Evolutionary conservation across 1,140 invertebrate genomes (phyloP), one percentile per base, ranked within the genome.

Genomic region (Anastrepha ludens): DNA sequence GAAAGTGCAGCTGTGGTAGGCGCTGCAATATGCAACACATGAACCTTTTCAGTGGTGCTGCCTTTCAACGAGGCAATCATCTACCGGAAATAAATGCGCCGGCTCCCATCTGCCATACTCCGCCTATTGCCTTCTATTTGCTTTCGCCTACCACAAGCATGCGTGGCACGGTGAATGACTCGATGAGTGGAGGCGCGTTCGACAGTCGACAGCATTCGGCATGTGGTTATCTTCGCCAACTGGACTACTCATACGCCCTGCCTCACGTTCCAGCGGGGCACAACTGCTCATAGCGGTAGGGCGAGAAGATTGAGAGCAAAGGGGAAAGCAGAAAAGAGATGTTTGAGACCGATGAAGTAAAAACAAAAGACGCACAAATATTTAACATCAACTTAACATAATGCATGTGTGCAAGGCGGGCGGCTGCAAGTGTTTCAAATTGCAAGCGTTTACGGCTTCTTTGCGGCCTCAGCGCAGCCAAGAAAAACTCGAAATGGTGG

Each of bases 331-430:
- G 67, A 9, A 9, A 20, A 81, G 47, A 55, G 74, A 29, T 29
- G 29, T 29, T 29, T 29, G 0, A 29, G 29, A 29, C n/a, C 74
- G 50, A 81, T 81, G 74, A 81, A 81, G 74, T 41, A 50, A 41
- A 62, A 13, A 47, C 13, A 81, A 81, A 67, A 81, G 15, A 81
- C 74, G n/a, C 8, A 8, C 74, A 81, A 81, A 81, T 81, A 81
- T 81, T 81, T 81, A 81, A 81, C 47, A 81, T 81, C 47, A 47
- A 55, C 74, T 81, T 81, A 81, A 81, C 41, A 17, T 50, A 81
- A 81, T 81, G 41, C 41, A 15, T 81, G 47, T 55, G 55, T 41
- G n/a, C 44, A 20, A 29, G 41, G 47, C 13, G 11, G 47, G 74
- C 74, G 47, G 74, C 3, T n/a, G 47, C 20, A 81, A 81, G 74